phyloP scores from a whole-genome alignment of 2,113 vertebrate species.

The Perccottus glenii region DNA sequence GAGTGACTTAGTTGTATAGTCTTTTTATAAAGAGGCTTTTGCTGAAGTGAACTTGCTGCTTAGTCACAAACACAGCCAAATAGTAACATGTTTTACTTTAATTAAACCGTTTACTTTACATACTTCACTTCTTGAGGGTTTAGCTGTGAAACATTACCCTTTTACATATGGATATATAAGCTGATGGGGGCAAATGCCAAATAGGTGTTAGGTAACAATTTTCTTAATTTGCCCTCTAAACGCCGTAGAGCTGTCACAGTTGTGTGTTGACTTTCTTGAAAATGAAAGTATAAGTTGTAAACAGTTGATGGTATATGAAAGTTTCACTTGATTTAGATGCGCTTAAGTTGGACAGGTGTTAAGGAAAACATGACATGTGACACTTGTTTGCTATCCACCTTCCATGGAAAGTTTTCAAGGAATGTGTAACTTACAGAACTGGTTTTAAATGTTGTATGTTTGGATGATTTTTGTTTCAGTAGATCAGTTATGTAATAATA shows the following conservation, averaged over 20 bases:
- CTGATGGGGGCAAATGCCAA: no score
- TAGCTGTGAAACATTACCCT: no score
- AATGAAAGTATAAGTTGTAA: not conserved
- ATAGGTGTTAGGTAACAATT: not conserved
- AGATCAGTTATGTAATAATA: not conserved
- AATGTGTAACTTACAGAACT: constrained; percentile 44
- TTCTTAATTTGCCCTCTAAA: not conserved
- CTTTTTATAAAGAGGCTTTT: no score
- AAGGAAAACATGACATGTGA: constrained; percentile 51
- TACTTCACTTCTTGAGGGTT: no score
- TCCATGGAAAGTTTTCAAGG: constrained; percentile 12
- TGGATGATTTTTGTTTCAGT: constrained; percentile 7
- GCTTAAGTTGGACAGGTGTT: constrained; percentile 13
- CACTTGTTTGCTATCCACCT: constrained; percentile 11
- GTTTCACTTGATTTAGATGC: not conserved
- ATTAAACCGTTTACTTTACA: no score
- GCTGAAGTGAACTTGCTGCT: no score
- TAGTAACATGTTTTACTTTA: no score
- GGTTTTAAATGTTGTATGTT: constrained; percentile 47
- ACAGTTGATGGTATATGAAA: not conserved
- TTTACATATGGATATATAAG: no score
- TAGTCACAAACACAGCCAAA: no score
- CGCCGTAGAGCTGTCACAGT: not conserved
- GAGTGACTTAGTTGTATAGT: no score
- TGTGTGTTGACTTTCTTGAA: not conserved